Base-by-base conservation (phyloP, 2,113 vertebrate species). In the Tenebrosternarchus preto region DNA sequence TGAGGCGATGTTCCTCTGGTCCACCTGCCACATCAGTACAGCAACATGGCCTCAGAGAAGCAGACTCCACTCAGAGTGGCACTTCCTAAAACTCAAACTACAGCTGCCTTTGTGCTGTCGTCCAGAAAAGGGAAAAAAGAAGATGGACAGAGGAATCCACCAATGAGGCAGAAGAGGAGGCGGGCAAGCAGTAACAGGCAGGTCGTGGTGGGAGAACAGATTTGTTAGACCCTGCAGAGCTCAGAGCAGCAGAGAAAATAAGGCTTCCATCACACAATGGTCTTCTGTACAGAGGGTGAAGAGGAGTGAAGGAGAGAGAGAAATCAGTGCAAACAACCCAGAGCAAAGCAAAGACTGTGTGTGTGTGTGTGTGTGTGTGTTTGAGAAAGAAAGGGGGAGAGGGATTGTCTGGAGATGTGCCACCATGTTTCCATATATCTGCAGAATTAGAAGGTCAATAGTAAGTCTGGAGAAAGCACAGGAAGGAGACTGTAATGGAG, bases 201-300 rank as follows among this genome's bases (percentile, higher is more conserved):
- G n/a, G n/a, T n/a, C 8, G 31, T 16, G 29, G n/a, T 20, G 73
- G 29, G 11, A 66, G 27, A 56, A 24, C n/a, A n/a, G n/a, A n/a
- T n/a, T n/a, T n/a, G n/a, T n/a, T n/a, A 43, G 29, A 80, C 60
- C 70, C 39, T 57, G 46, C 31, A 66, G 59, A 0, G 16, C 19
- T 36, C 19, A 76, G 50, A 77, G 9, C 15, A 67, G 76, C 5
- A 25, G 24, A 24, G n/a, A 60, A 73, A 24, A 73, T 53, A 67
- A 66, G 60, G 63, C 68, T 81, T 84, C 76, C 70, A 70, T 27
- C 67, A 63, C 29, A 74, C 70, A 80, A 61, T 53, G 17, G 66
- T 36, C 17, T 53, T 66, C n/a, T 31, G 5, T 80, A 80, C 78
- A 73, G 17, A 73, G n/a, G 25, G 22, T 39, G 78, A 22, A 50